phyloP scores from a whole-genome alignment of 2,888 invertebrate species.

The Protonemura montana region DNA sequence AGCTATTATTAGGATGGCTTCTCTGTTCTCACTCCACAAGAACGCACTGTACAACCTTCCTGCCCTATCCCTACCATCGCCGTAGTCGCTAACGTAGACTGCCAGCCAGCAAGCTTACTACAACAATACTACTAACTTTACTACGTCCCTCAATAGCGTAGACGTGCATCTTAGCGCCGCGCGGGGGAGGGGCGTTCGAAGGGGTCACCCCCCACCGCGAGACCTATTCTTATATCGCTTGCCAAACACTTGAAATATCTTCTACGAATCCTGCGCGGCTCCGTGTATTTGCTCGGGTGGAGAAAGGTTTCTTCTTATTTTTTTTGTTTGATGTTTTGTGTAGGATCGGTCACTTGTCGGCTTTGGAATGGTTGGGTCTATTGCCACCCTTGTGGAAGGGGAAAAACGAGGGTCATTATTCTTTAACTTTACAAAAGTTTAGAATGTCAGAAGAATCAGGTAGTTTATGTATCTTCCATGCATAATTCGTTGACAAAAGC shows the following conservation, averaged over 20 bases:
- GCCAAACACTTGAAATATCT: slow-evolving; percentile 7
- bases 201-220: slow-evolving; percentile 16
- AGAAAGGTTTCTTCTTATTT: neutral
- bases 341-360: neutral
- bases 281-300: neutral
- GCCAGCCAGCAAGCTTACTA: neutral
- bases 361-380: neutral
- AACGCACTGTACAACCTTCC: neutral
- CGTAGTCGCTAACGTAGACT: too few relatives aligned
- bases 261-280: neutral
- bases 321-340: neutral
- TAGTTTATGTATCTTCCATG: neutral
- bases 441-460: neutral
- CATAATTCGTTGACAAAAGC: neutral
- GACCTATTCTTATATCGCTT: neutral
- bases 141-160: neutral
- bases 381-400: too few relatives aligned
- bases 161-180: neutral
- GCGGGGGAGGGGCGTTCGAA: slow-evolving; percentile 53
- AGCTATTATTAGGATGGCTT: neutral
- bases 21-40: neutral
- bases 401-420: neutral
- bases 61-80: neutral
- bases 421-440: neutral
- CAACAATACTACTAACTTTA: neutral